Evolutionary conservation across 2,888 invertebrate genomes (phyloP), one percentile per base, ranked within the genome.

Genomic region (Platynereis dumerilii): DNA sequence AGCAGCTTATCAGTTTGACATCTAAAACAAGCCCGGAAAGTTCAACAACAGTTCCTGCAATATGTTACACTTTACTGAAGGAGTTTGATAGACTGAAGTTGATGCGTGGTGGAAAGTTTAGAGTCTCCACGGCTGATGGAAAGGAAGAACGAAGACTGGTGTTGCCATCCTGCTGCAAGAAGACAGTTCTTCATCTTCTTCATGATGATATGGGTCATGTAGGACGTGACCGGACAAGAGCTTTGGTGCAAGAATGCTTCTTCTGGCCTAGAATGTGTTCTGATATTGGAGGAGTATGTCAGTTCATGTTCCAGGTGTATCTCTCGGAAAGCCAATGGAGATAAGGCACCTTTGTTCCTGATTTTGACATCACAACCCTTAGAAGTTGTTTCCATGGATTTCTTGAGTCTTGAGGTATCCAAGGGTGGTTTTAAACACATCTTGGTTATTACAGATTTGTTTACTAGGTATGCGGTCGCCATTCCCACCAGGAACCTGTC

Each of bases 391-490:
- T 65, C 64, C 27, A 65, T 71, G 10, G 66, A 68, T 53, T 71
- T 64, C 39, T 24, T 68, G n/a, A 34, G 56, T 20, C 22, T 69
- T 24, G 69, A 72, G 22, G 34, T 24, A 34, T 56, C 64, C 1
- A 66, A 53, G 28, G 66, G 63, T 15, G 66, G 66, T 10, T 42
- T 48, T 24, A 65, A 64, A 28, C 45, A 71, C 57, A 58, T 69
- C 20, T 39, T 72, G 22, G 66, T 72, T 2, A 63, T 71, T 15
- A 72, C 69, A 0, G 68, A 72, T 34, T 61, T 61, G 29, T 71
- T 69, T 39, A 71, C 67, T 2, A 57, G 62, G 20, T 71, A 67
- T 54, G 60, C 67, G 1, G 24, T 65, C 15, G 67, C 69, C 1
- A 48, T 69, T 12, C 66, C 70, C 10, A 66, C 63, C 20, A 45